These are phyloP conservation scores for Catharus fuscescens DNA, from an alignment of 2,113 vertebrate species.

Conservation along the genomic window DNA sequence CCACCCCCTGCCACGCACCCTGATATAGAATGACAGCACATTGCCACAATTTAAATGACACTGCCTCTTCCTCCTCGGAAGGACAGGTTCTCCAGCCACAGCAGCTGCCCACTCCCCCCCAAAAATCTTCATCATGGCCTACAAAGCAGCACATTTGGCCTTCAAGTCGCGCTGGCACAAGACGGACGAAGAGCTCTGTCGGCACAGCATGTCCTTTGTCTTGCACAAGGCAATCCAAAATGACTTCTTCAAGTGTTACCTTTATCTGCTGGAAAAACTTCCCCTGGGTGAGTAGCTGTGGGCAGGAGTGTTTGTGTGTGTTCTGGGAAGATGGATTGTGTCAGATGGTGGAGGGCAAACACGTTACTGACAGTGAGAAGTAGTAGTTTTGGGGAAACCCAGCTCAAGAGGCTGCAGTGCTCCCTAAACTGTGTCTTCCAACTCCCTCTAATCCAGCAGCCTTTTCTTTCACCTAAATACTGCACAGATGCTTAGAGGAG, in stretches of 20 bases:
- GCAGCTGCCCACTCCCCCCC: background rate
- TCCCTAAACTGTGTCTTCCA: background rate
- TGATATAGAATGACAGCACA: slow-evolving; percentile 77
- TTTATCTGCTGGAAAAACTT: slow-evolving; percentile 89
- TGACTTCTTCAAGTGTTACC: slow-evolving; percentile 96
- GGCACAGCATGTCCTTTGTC: slow-evolving; percentile 93
- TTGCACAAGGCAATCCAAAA: slow-evolving; percentile 86
- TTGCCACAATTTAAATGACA: slow-evolving; percentile 63
- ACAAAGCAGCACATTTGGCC: slow-evolving; percentile 85
- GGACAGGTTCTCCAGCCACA: slow-evolving; percentile 22
- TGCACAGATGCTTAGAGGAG: background rate
- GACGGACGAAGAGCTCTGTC: slow-evolving; percentile 87
- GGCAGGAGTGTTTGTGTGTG: background rate
- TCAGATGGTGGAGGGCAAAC: background rate
- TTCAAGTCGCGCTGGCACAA: slow-evolving; percentile 88
- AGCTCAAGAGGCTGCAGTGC: background rate
- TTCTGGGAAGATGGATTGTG: accelerated
- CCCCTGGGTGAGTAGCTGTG: slow-evolving; percentile 86
- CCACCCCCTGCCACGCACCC: slow-evolving; percentile 38
- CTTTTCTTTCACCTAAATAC: background rate
- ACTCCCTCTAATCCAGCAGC: background rate
- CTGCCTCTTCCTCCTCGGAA: slow-evolving; percentile 23
- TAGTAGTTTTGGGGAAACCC: background rate
- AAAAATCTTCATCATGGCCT: slow-evolving; percentile 64
- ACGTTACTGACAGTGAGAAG: background rate